Base-by-base conservation (phyloP, 2,888 invertebrate genomes). In the Brachyptera risi region DNA sequence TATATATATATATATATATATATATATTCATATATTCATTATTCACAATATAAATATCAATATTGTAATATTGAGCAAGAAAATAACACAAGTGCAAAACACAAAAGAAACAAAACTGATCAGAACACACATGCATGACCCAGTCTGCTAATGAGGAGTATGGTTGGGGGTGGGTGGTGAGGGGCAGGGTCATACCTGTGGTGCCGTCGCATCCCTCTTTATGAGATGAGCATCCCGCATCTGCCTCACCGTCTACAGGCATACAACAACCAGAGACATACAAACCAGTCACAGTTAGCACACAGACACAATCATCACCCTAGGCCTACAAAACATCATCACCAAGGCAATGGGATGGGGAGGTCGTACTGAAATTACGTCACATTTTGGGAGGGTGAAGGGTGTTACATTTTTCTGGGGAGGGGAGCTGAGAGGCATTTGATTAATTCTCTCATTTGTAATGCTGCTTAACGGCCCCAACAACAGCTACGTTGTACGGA, bases 161-260 rank as follows among this genome's bases (percentile, higher is more conserved):
- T 23, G 49, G 49, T 5, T 23, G 49, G n/a, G n/a, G 4, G 17
- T 40, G 9, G 5, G 21, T 23, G 26, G 15, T 38, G 63, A 40
- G 15, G 44, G 37, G 27, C 49, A 59, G 42, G 31, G 47, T 59
- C 62, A 59, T 84, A 87, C 85, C 89, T 91, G 92, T 88, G 81
- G 91, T 88, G 80, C 91, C 91, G 81, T 92, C 92, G 83, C 92
- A 92, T 83, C 92, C 91, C 79, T 92, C 92, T 78, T 90, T 87
- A 81, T 92, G 92, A 75, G 92, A 92, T 77, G 91, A 87, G 83
- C 92, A 92, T 80, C 92, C 92, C 71, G 74, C 76, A 72, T 77
- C 91, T 81, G 88, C 83, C 83, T 90, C 90, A 76, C 76, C 75
- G 67, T 67, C 64, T 65, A 64, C 57, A 56, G 65, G 58, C 57